phyloP scores from a whole-genome alignment of 1,140 invertebrate species.

The Drosophila punjabiensis region DNA sequence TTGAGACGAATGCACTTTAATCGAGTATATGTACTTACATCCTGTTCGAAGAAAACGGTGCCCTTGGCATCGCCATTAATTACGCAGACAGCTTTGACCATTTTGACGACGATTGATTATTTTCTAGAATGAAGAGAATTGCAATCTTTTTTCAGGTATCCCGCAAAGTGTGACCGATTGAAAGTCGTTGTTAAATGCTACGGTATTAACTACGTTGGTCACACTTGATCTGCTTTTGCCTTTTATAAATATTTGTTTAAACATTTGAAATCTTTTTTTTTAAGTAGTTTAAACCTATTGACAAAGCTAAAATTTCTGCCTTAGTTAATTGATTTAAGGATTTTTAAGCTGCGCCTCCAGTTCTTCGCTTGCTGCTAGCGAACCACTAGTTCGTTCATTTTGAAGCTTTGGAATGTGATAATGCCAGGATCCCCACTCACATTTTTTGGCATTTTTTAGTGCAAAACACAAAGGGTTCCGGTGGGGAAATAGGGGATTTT shows the following conservation, averaged over 20 bases:
- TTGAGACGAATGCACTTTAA: background rate
- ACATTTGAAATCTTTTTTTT: no score
- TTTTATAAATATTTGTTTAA: no score
- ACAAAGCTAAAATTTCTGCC: no score
- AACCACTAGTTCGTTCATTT: background rate
- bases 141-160: constrained; percentile 20
- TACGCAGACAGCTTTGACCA: constrained; percentile 94
- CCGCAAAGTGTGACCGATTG: constrained; percentile 2
- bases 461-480: background rate
- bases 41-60: constrained; percentile 92
- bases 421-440: background rate
- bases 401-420: background rate
- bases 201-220: background rate
- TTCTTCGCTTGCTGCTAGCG: no score
- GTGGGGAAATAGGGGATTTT: no score
- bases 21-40: constrained; percentile 87
- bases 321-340: no score
- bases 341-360: no score
- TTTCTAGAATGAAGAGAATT: constrained; percentile 13
- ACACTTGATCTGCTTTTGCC: background rate
- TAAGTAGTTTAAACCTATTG: no score
- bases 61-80: constrained; percentile 94
- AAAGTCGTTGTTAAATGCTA: background rate
- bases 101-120: constrained; percentile 57
- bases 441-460: background rate